Evolutionary conservation across 2,797 vertebrate species (phyloP), one percentile per base, ranked within the genome.

Genomic region (Chromobotia macracanthus): DNA sequence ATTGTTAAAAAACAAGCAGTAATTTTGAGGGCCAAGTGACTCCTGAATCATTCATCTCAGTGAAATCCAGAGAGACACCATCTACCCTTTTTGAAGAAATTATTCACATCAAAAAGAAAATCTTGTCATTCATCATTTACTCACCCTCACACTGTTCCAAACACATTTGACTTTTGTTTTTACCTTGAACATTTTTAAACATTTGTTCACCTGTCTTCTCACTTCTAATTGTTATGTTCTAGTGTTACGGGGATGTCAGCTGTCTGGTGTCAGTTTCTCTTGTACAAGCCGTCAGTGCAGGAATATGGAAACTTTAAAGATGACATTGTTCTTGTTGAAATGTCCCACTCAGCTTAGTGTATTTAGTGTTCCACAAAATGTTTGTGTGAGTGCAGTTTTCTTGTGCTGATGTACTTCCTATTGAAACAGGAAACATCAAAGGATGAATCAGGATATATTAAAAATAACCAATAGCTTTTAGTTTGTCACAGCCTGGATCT

Each of bases 141-240:
- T n/a, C n/a, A n/a, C n/a, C n/a, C 35, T 38, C 1, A 1, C 35
- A 38, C 35, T 31, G 31, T 31, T 31, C 31, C 35, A 38, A 38
- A 38, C 35, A 4, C 35, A 38, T 5, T 5, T 38, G 35, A 38
- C 35, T 38, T 38, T 7, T 38, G 35, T 38, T 38, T 38, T 38
- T 38, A 38, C 4, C 35, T 38, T 38, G 5, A 38, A 38, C 4
- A 38, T 38, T 7, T 38, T 60, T 51, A 12, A 19, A 44, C 55
- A 60, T 51, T 35, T 28, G 21, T 75, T 61, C 10, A 28, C 58
- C 13, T 7, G 58, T 76, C 15, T 60, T 71, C 64, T 13, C 46
- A 77, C n/a, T 77, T 77, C 63, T 51, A 10, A 1, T 25, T 41
- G 21, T 48, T 82, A 78, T 41, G 50, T 58, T 50, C 48, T 28